Evolutionary conservation across 2,797 vertebrate species (phyloP).

Genomic region (Anguilla obscura): DNA sequence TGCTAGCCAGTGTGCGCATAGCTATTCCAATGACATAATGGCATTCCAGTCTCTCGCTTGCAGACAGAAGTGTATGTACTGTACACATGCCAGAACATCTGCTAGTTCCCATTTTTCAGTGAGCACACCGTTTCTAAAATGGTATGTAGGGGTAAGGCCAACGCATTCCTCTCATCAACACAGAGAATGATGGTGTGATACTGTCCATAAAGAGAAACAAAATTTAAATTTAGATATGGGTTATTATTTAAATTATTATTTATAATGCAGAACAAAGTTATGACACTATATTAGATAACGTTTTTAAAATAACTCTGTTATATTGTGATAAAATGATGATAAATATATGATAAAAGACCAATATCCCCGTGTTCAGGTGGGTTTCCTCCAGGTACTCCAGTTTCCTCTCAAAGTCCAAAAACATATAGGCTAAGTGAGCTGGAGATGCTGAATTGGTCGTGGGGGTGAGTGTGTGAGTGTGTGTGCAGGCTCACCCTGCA

Average conservation of each 20-base stretch:
- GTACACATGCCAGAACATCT: conserved; percentile 20
- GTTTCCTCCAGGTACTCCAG: neutral
- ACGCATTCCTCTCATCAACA: neutral
- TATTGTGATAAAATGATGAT: neutral
- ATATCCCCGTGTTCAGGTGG: neutral
- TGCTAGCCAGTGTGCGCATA: neutral
- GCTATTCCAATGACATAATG: neutral
- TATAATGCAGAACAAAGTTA: neutral
- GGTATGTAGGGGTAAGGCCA: neutral
- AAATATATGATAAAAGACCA: neutral
- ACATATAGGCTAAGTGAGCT: neutral
- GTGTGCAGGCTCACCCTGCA: neutral
- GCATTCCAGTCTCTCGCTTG: neutral
- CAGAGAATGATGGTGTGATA: neutral
- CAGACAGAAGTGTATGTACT: conserved; percentile 6
- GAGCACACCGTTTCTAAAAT: neutral
- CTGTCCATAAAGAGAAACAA: neutral
- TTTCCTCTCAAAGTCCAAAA: neutral
- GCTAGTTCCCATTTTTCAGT: neutral
- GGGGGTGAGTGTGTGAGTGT: neutral
- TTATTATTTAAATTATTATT: neutral
- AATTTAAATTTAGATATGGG: neutral
- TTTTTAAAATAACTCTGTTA: too few relatives aligned
- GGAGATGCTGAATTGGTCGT: neutral
- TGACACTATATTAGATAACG: neutral